Evolutionary conservation across 2,888 invertebrate species (phyloP), one percentile per base, ranked within the genome.

Genomic region (Tiliacea citrago): DNA sequence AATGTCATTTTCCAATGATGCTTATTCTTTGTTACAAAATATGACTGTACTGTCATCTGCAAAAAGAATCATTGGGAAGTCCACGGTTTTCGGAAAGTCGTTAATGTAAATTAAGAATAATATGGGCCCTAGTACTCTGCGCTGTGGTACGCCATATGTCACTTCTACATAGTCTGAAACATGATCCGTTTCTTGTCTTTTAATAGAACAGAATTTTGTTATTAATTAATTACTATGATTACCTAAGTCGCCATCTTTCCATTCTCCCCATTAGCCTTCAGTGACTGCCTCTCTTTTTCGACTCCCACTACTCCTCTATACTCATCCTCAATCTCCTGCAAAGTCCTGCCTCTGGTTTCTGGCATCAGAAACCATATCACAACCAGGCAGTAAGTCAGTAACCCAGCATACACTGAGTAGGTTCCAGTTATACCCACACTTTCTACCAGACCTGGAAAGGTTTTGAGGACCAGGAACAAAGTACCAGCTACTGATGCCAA

Each of bases 301-400:
- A 57, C 39, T 0, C n/a, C 61, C 7, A n/a, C 55, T 12, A 29
- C 57, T 57, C 94, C 95, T 82, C 93, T 91, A 72, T 97, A 97
- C 68, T 93, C 92, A 29, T 97, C 97, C 83, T 97, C 97, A 66
- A 98, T 98, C 90, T 98, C 97, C 76, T 97, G 95, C 71, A 98
- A 91, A 0, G 97, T 97, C 83, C 96, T 97, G 7, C 97, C 97
- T 83, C 97, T 97, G 0, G 98, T 98, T 91, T 98, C 97, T 0
- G 98, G 98, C 72, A 98, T 90, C 68, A 96, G 88, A 70, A 96
- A 95, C 80, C 97, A 94, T 75, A 97, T 97, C 0, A 97, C 84
- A 4, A 96, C 90, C 51, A 97, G 96, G 45, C 97, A 87, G 9
- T 97, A 92, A 0, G 97, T 93, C 70, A 97, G 92, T 0, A 94